phyloP scores from a whole-genome alignment of 2,888 invertebrate genomes.

The Tortricodes alternella region DNA sequence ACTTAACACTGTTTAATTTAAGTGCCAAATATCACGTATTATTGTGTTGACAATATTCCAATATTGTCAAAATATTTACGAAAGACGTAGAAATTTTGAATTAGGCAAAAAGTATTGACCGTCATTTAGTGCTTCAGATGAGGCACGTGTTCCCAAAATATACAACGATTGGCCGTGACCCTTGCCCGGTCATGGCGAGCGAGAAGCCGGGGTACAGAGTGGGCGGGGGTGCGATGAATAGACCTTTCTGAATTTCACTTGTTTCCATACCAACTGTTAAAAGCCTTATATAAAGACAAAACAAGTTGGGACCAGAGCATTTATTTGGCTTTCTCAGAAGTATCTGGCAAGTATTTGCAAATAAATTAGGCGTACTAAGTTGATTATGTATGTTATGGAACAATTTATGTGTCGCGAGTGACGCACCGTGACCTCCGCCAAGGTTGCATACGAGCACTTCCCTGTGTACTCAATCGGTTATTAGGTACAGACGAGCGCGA shows the following conservation, averaged over 20 bases:
- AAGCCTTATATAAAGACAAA: constrained; percentile 39
- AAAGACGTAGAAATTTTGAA: neutral
- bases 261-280: constrained; percentile 44
- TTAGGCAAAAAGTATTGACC: constrained; percentile 7
- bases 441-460: constrained; percentile 75
- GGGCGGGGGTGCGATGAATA: constrained; percentile 40
- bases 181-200: constrained; percentile 61
- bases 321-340: constrained; percentile 15
- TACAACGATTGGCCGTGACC: constrained; percentile 68
- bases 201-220: constrained; percentile 30
- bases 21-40: no score
- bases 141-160: constrained; percentile 63
- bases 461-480: constrained; percentile 74
- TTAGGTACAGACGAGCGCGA: constrained; percentile 56
- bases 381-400: constrained; percentile 48
- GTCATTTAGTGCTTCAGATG: constrained; percentile 32
- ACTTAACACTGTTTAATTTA: no score
- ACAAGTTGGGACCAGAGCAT: neutral
- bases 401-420: constrained; percentile 73
- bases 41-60: no score
- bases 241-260: constrained; percentile 44
- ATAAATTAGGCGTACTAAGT: constrained; percentile 41
- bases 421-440: constrained; percentile 76
- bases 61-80: neutral
- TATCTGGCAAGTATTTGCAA: constrained; percentile 46